Evolutionary conservation across 2,888 invertebrate species (phyloP).

Genomic region (Phrixothrix hirtus): DNA sequence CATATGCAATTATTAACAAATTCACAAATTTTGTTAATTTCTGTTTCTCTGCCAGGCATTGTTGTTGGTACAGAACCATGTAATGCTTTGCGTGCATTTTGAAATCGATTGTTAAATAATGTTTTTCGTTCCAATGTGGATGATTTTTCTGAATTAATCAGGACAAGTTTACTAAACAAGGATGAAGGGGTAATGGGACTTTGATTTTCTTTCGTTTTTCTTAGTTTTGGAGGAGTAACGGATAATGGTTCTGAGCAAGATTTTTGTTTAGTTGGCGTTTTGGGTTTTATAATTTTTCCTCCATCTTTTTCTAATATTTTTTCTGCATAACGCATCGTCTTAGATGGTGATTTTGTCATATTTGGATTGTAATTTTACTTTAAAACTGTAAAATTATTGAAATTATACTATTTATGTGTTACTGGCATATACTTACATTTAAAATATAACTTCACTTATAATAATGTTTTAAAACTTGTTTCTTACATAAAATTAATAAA

Average conservation of each 20-base stretch:
- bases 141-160: slow-evolving; percentile 38
- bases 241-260: slow-evolving; percentile 18
- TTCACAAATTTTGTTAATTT: slow-evolving; percentile 68
- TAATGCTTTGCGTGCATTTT: slow-evolving; percentile 51
- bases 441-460: too few relatives aligned
- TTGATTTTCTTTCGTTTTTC: slow-evolving; percentile 38
- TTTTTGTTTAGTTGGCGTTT: slow-evolving; percentile 13
- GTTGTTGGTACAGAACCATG: slow-evolving; percentile 49
- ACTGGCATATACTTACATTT: neutral
- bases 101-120: too few relatives aligned
- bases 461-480: neutral
- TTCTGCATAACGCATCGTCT: too few relatives aligned
- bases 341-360: neutral
- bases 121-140: slow-evolving; percentile 32
- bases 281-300: too few relatives aligned
- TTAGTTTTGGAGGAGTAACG: slow-evolving; percentile 52
- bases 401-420: neutral
- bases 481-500: neutral
- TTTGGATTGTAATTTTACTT: too few relatives aligned
- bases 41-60: slow-evolving; percentile 78
- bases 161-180: slow-evolving; percentile 41
- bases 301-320: too few relatives aligned
- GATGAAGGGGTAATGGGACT: slow-evolving; percentile 34
- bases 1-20: slow-evolving; percentile 72
- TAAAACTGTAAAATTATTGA: neutral